Percentiles rank a stretch among this genome's conserved stretches.
Conservation (phyloP, 2,113 vertebrate genomes). For the Percina caprodes region DNA sequence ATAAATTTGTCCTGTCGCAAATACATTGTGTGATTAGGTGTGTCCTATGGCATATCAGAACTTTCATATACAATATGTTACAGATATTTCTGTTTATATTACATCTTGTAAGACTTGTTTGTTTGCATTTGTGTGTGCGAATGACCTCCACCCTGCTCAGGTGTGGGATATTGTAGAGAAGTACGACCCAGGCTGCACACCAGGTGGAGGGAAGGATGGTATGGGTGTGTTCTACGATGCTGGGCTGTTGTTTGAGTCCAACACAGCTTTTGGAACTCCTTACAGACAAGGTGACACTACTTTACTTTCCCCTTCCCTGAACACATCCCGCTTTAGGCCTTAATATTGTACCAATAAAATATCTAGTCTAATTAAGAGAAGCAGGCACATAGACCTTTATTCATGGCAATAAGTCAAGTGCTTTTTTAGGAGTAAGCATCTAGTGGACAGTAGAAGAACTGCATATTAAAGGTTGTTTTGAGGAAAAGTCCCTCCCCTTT, state of each 20-base stretch:
- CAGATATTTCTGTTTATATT: neutral
- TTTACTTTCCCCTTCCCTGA: neutral
- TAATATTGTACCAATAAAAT: neutral
- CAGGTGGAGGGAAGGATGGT: conserved; percentile 82
- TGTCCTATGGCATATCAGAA: neutral
- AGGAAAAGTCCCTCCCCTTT: neutral
- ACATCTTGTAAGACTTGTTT: neutral
- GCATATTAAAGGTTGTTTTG: neutral
- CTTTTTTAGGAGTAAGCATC: neutral
- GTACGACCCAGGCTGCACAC: conserved; percentile 84
- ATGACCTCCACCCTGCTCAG: conserved; percentile 54
- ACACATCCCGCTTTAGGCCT: neutral
- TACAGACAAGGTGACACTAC: conserved; percentile 76
- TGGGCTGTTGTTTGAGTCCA: conserved; percentile 80
- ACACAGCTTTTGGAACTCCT: conserved; percentile 55
- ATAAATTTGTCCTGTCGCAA: neutral
- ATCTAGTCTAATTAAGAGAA: neutral
- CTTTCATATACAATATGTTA: neutral
- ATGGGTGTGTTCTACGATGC: conserved; percentile 84
- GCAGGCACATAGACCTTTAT: neutral
- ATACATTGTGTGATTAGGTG: neutral
- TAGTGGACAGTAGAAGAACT: neutral
- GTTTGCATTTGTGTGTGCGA: neutral
- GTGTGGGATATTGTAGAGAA: conserved; percentile 85
- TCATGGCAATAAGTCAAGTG: neutral